A percentile compares a stretch with the other conserved stretches of the same genome.
phyloP scores from a whole-genome alignment of 2,113 vertebrate genomes.

The Dasyprocta punctata region DNA sequence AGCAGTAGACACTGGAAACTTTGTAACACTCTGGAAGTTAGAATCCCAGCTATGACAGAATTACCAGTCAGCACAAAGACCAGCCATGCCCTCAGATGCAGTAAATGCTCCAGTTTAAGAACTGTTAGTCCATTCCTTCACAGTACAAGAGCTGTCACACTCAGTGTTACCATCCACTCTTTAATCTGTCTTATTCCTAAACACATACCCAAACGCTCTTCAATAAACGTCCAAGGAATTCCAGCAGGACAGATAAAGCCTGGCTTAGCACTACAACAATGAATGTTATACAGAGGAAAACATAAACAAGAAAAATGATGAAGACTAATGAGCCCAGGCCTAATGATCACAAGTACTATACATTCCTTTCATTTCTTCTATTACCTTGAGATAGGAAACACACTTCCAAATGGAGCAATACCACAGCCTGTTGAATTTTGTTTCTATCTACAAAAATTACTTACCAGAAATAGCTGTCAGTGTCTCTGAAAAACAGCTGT shows the following conservation, averaged over 20 bases:
- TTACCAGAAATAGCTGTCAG: slow-evolving; percentile 77
- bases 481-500: slow-evolving; percentile 80
- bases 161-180: not conserved
- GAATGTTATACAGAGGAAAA: not conserved
- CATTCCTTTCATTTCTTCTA: not conserved
- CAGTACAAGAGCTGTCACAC: not conserved
- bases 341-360: accelerated
- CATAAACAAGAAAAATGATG: not conserved
- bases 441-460: slow-evolving; percentile 68
- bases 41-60: not conserved
- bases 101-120: accelerated
- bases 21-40: not conserved
- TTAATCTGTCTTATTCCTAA: not conserved
- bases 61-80: not conserved
- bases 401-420: not conserved
- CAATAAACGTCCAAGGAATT: not conserved
- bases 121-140: not conserved
- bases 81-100: accelerated
- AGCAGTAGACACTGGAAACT: not conserved
- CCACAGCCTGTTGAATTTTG: slow-evolving; percentile 61
- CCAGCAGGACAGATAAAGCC: not conserved
- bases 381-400: slow-evolving; percentile 58
- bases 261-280: not conserved
- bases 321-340: not conserved
- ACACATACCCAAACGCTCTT: not conserved